A percentile compares a stretch with the other conserved stretches of the same genome.
Evolutionary conservation across 2,113 vertebrate species (phyloP).

Genomic region (Ciconia boyciana): DNA sequence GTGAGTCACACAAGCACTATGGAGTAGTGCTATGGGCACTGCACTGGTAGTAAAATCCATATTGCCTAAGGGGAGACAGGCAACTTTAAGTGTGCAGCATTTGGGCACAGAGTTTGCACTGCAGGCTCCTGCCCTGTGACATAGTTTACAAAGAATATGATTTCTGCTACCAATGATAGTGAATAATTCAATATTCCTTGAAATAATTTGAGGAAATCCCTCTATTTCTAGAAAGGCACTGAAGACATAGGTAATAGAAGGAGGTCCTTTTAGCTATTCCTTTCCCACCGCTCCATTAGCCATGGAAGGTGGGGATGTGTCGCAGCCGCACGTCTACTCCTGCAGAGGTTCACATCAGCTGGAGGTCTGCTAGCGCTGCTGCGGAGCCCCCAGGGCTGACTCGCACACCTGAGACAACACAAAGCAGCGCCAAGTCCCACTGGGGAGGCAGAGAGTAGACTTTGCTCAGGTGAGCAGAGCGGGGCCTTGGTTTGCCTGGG

Average conservation of each 20-base stretch:
- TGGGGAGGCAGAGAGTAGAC: not conserved
- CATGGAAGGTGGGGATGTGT: not conserved
- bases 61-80: not conserved
- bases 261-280: too few species aligned
- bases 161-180: not conserved
- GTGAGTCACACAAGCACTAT: not conserved
- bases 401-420: not conserved
- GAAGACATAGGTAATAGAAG: not conserved
- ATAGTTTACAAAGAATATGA: not conserved
- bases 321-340: not conserved
- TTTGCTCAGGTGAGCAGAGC: not conserved
- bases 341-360: not conserved
- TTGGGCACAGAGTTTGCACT: not conserved
- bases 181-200: not conserved
- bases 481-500: not conserved
- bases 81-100: not conserved
- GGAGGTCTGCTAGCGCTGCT: not conserved
- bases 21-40: not conserved
- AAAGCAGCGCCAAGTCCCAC: not conserved
- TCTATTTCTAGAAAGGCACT: not conserved
- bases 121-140: not conserved
- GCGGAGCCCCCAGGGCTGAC: rapidly evolving
- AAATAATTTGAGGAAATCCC: not conserved
- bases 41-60: not conserved
- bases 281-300: not conserved